Base-by-base conservation (phyloP, 1,140 invertebrate species). In the Aleiodes sp. region DNA sequence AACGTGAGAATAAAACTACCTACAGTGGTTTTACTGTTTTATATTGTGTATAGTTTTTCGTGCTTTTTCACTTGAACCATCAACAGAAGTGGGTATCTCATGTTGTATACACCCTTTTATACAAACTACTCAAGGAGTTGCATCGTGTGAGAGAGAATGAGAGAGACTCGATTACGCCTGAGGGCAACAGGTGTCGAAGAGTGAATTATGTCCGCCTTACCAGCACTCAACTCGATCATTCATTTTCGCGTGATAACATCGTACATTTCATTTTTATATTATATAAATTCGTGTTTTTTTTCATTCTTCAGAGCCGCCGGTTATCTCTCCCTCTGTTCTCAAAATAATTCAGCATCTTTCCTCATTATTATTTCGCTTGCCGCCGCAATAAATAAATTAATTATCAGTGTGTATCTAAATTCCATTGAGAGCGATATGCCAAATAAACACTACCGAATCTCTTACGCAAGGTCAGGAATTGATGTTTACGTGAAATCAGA, bases 381-480 rank as follows among this genome's bases (percentile, higher is more conserved):
- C 14, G 6, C n/a, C n/a, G 39, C 2, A 16, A 43, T n/a, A 41
- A 41, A 41, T n/a, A 43, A 16, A 43, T 6, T 6, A n/a, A 3
- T 43, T 4, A 43, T 6, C 39, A 16, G 7, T 43, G 19, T 21
- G 24, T 28, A 56, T 56, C 46, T 12, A 56, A 21, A 26, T 56
- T 56, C 24, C 46, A 56, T 26, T 56, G 21, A 56, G 26, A 24
- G 19, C 24, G 46, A 56, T 56, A 56, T 7, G 14, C 24, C 4
- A 24, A 14, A 26, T n/a, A 59, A 31, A 31, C 14, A 59, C 9
- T 14, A 2, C 16, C 19, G n/a, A 8, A 33, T 37, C 2, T 35
- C 43, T 59, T 57, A 66, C 4, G 65, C 65, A 46, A 68, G 65
- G 65, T 68, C 65, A 68, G 65, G 65, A 68, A 61, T 68, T 35